Conservation (phyloP, 1,140 invertebrate species). For the Catajapyx aquilonaris region DNA sequence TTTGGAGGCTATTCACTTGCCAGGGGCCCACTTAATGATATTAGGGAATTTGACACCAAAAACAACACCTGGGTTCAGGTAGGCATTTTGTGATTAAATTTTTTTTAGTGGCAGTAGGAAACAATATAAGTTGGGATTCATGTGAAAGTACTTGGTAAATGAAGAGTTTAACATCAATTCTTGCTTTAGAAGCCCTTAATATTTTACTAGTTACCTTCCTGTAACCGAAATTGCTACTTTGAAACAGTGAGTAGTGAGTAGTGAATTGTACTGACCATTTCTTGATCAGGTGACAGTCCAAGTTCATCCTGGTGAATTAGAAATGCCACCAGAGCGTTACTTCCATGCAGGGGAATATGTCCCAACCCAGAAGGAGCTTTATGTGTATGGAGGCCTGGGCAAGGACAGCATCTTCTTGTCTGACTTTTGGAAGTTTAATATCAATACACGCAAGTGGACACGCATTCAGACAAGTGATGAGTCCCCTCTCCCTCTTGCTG, state of each 20-base stretch:
- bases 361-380: constrained; percentile 61
- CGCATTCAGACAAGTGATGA: constrained; percentile 35
- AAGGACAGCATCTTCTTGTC: constrained; percentile 39
- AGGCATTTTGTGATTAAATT: constrained; percentile 8
- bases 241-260: no score
- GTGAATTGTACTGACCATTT: constrained; percentile 5
- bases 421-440: constrained; percentile 86
- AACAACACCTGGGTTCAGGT: constrained; percentile 67
- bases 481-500: constrained; percentile 48
- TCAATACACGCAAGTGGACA: constrained; percentile 67
- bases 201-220: no score
- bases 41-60: constrained; percentile 65
- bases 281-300: constrained; percentile 43
- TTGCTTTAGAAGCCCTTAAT: no score
- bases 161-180: no score
- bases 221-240: no score
- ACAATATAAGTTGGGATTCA: no score
- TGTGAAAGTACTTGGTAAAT: no score
- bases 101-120: no score
- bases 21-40: constrained; percentile 71
- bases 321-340: constrained; percentile 61
- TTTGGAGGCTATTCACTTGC: constrained; percentile 83
- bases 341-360: constrained; percentile 78
- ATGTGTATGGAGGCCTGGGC: constrained; percentile 66
- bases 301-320: constrained; percentile 52